A percentile compares a stretch with the other conserved stretches of the same genome.
These are phyloP conservation scores for Ophion slaviceki DNA, from an alignment of 2,888 invertebrate species.

Conservation along the genomic window DNA sequence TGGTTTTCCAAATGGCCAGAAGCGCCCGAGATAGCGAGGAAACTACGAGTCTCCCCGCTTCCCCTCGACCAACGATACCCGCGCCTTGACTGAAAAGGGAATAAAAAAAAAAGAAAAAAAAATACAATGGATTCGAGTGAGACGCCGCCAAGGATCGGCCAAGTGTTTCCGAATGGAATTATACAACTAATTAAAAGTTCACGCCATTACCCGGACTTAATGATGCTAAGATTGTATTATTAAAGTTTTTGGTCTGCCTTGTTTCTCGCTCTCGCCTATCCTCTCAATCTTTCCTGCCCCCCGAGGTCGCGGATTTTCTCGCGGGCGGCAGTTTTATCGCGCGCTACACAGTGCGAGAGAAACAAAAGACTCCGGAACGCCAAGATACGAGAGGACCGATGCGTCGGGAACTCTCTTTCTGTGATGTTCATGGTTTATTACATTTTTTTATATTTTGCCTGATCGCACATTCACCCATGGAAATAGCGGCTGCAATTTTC, in stretches of 20 bases:
- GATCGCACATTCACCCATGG: too few species aligned
- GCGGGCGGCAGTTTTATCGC: not conserved
- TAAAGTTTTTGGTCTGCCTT: conserved; percentile 74
- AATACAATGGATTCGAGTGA: conserved; percentile 76
- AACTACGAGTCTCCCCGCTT: conserved; percentile 25
- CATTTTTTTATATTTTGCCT: too few species aligned
- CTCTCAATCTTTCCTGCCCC: conserved; percentile 36
- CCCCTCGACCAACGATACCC: conserved; percentile 31
- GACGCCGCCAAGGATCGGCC: conserved; percentile 65
- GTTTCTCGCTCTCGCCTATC: conserved; percentile 65
- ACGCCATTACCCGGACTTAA: conserved; percentile 81
- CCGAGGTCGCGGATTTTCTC: not conserved
- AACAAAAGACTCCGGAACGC: not conserved
- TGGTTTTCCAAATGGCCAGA: conserved; percentile 59
- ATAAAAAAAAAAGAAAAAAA: not conserved
- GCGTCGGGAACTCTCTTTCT: too few species aligned
- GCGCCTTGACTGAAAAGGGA: conserved; percentile 78
- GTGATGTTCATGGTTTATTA: too few species aligned
- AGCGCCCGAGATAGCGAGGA: conserved; percentile 55
- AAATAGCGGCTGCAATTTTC: too few species aligned
- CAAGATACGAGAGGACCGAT: too few species aligned
- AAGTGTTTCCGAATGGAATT: conserved; percentile 82
- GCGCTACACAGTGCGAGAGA: too few species aligned
- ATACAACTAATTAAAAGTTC: conserved; percentile 83
- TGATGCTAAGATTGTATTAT: conserved; percentile 82